phyloP scores from a whole-genome alignment of 2,113 vertebrate genomes.

The Stigmatopora argus region DNA sequence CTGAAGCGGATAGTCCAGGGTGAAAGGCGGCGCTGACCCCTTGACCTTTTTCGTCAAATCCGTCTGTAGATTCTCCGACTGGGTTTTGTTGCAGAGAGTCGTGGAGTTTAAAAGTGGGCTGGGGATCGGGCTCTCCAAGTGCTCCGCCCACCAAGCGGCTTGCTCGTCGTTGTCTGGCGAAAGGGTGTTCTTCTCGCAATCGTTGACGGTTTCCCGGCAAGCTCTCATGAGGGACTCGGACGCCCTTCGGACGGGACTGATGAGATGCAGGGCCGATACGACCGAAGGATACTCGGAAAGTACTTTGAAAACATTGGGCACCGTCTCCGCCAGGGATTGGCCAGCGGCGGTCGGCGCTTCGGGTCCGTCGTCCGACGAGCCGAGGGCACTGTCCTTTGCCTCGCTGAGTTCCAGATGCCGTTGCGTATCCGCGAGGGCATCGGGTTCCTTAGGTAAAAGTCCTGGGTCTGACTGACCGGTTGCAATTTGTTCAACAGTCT shows the following conservation, averaged over 20 bases:
- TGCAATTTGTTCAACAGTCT: no score
- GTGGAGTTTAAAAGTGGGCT: conserved; percentile 69
- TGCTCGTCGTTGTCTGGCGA: conserved; percentile 4
- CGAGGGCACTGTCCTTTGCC: conserved; percentile 40
- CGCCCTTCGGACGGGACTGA: conserved; percentile 47
- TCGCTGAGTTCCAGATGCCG: conserved; percentile 6
- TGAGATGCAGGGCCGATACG: conserved; percentile 32
- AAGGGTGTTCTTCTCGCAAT: no score
- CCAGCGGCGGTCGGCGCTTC: conserved; percentile 10
- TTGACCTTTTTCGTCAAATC: conserved; percentile 10
- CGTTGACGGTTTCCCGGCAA: background rate
- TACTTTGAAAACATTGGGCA: conserved; percentile 32
- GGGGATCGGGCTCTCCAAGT: conserved; percentile 61
- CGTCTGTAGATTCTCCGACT: background rate
- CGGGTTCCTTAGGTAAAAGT: background rate
- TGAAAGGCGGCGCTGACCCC: conserved; percentile 20
- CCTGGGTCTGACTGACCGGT: no score
- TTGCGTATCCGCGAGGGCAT: conserved; percentile 1
- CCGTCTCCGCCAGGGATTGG: conserved; percentile 6
- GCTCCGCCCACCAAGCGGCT: conserved; percentile 34
- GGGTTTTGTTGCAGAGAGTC: conserved; percentile 24
- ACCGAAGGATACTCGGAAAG: conserved; percentile 34
- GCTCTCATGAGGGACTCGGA: conserved; percentile 20
- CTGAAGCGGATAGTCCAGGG: conserved; percentile 57
- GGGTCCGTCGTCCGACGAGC: conserved; percentile 23